Evolutionary conservation across 2,113 vertebrate genomes (phyloP), one percentile per base, ranked within the genome.

Genomic region (Prunella himalayana): DNA sequence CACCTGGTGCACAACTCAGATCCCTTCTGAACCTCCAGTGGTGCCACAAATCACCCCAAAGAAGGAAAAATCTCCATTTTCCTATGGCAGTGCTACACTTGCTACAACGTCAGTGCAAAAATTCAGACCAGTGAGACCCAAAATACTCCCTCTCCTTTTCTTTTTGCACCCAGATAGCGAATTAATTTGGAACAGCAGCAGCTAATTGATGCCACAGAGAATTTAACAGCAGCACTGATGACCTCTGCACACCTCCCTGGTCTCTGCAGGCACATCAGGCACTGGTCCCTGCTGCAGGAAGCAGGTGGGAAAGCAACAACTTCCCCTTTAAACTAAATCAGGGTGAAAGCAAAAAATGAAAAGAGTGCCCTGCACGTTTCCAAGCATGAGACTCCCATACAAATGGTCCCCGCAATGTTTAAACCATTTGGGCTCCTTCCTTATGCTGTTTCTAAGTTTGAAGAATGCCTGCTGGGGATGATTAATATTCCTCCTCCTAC

Each of bases 401-500:
- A 97, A 97, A 95, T 79, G 93, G 78, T 97, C 89, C 84, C 96
- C 3, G 0, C 78, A 86, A 91, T 88, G 86, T 94, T 96, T 94
- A 94, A 95, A 87, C 69, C 94, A 73, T 92, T 97, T 71, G 94
- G 92, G 82, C 70, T 96, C 83, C 83, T 97, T 97, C 96, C 95
- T 96, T 95, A 94, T 92, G 87, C 84, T 92, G 61, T 80, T 91
- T 82, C 92, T 90, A 94, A 95, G 90, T 91, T 95, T 90, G 91
- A 88, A 95, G 94, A 90, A 78, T 78, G 69, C 92, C 59, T 97
- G 88, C 88, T 88, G 85, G 96, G 88, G 75, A 82, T 96, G 86
- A 95, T 92, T 95, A 97, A 93, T 92, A 90, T 90, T 93, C 94
- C 72, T 86, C 77, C 93, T 94, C 95, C 96, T 69, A 87, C 92